Conservation (phyloP, 2,797 vertebrate genomes). For the Todus mexicanus region DNA sequence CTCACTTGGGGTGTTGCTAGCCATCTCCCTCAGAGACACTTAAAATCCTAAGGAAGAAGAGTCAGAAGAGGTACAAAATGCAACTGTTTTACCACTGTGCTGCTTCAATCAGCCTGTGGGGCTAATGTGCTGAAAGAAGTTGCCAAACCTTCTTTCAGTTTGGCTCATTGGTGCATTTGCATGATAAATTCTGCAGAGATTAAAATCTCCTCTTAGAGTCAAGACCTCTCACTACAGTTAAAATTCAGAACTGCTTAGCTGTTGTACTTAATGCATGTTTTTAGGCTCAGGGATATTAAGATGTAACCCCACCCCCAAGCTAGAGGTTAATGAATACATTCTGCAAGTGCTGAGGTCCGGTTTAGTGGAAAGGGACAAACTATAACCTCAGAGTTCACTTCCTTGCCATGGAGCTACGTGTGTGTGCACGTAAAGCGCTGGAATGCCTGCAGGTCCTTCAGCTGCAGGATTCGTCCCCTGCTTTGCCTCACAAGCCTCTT, state of each 20-base stretch:
- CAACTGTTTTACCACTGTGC: background rate
- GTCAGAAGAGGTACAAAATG: background rate
- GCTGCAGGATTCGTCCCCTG: background rate
- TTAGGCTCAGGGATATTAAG: background rate
- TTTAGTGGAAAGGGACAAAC: background rate
- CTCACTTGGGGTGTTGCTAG: background rate
- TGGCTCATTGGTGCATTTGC: background rate
- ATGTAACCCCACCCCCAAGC: background rate
- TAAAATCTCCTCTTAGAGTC: background rate
- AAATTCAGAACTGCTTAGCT: background rate
- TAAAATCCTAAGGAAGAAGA: background rate
- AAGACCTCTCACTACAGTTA: background rate
- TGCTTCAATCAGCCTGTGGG: background rate
- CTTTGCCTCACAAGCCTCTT: background rate
- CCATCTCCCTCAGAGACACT: background rate
- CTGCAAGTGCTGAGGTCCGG: background rate
- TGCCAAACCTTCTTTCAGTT: background rate
- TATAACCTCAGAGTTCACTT: background rate
- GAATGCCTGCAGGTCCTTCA: background rate
- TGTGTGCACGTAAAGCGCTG: background rate
- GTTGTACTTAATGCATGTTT: background rate
- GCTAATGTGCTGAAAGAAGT: background rate
- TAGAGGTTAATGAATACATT: background rate
- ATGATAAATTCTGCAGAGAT: background rate
- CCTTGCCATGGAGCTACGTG: background rate